A percentile compares a stretch with the other conserved stretches of the same genome.
Evolutionary conservation across 2,888 invertebrate species (phyloP).

Genomic region (Nymphalis polychloros): DNA sequence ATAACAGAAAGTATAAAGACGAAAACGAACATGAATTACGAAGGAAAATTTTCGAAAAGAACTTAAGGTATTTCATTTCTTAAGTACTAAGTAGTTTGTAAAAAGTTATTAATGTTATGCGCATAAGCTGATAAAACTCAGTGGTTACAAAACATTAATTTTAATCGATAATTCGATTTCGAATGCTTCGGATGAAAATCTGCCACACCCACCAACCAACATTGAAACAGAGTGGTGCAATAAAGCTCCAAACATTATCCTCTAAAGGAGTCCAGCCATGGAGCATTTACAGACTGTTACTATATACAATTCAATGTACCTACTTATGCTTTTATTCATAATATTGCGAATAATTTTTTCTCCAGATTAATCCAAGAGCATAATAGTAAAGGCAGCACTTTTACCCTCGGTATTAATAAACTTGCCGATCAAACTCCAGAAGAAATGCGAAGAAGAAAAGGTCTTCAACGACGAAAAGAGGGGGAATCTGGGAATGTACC

Average conservation of each 20-base stretch:
- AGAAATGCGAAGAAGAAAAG: slow-evolving; percentile 55
- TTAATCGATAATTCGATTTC: no score
- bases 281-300: neutral
- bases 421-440: slow-evolving; percentile 61
- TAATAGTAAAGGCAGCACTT: slow-evolving; percentile 56
- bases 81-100: neutral
- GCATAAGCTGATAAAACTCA: no score
- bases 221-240: no score
- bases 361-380: slow-evolving; percentile 50
- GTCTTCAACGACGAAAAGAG: slow-evolving; percentile 48
- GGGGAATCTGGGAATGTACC: slow-evolving; percentile 54
- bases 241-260: neutral
- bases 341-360: neutral
- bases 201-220: no score
- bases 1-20: slow-evolving; percentile 46
- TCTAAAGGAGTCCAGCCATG: no score
- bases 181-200: no score
- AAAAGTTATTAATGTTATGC: no score
- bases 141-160: no score
- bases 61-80: slow-evolving; percentile 46
- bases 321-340: neutral
- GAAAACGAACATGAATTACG: slow-evolving; percentile 51
- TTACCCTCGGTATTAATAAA: slow-evolving; percentile 59
- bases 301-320: no score
- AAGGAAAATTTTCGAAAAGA: slow-evolving; percentile 49